phyloP scores from a whole-genome alignment of 2,113 vertebrate genomes.

The Antigone vipio region DNA sequence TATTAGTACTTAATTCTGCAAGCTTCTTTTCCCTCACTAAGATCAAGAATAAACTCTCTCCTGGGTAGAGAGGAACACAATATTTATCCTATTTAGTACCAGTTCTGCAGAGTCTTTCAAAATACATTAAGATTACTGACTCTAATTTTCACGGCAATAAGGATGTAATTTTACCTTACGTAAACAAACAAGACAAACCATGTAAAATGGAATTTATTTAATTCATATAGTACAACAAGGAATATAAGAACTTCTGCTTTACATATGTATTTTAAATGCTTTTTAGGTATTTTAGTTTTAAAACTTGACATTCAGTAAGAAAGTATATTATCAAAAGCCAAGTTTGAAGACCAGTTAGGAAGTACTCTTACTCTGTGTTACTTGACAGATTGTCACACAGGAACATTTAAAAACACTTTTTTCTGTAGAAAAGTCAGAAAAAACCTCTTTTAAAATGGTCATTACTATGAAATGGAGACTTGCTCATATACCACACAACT shows the following conservation, averaged over 20 bases:
- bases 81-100: neutral
- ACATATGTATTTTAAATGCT: neutral
- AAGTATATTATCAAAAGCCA: neutral
- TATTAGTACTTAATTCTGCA: neutral
- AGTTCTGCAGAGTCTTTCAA: neutral
- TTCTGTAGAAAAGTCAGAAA: constrained; percentile 3
- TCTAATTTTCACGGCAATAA: neutral
- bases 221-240: neutral
- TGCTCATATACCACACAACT: neutral
- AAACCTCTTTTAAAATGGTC: neutral
- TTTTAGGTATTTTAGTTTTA: constrained; percentile 24
- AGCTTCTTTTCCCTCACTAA: neutral
- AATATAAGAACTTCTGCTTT: neutral
- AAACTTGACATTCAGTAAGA: constrained; percentile 17
- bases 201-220: constrained; percentile 12
- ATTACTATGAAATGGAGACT: neutral
- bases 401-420: neutral
- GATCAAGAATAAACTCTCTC: neutral
- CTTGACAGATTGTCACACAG: neutral
- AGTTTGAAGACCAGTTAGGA: neutral
- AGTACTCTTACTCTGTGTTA: neutral
- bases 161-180: neutral
- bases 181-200: neutral
- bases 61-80: neutral
- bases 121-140: neutral